phyloP scores from a whole-genome alignment of 2,113 vertebrate species.

The Dermatemys mawii region DNA sequence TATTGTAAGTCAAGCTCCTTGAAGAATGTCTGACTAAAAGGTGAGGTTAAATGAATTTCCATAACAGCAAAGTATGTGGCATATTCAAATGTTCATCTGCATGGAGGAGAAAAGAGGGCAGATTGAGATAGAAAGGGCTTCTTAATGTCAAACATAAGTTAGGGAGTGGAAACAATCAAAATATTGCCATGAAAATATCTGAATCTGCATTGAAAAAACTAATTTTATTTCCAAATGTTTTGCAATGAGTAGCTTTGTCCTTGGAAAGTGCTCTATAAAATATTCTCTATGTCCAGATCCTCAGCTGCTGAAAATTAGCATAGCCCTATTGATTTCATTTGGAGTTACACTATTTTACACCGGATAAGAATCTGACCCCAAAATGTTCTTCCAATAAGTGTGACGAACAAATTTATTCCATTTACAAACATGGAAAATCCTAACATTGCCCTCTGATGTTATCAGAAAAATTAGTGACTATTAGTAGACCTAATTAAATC shows the following conservation, averaged over 20 bases:
- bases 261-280: background rate
- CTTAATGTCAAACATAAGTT: background rate
- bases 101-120: constrained; percentile 25
- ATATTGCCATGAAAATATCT: background rate
- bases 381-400: accelerated
- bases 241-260: background rate
- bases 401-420: background rate
- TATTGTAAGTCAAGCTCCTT: constrained; percentile 48
- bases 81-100: constrained; percentile 61
- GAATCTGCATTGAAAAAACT: background rate
- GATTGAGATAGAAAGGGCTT: background rate
- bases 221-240: background rate
- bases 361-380: accelerated
- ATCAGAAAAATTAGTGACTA: background rate
- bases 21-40: constrained; percentile 50
- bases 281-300: background rate
- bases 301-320: background rate
- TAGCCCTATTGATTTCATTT: accelerated
- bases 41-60: constrained; percentile 64
- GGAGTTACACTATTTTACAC: background rate
- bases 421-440: background rate
- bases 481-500: background rate
- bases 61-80: constrained; percentile 44
- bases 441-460: background rate
- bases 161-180: background rate